Conservation (phyloP, 2,888 invertebrate genomes). For the Hypomecis atomaria region DNA sequence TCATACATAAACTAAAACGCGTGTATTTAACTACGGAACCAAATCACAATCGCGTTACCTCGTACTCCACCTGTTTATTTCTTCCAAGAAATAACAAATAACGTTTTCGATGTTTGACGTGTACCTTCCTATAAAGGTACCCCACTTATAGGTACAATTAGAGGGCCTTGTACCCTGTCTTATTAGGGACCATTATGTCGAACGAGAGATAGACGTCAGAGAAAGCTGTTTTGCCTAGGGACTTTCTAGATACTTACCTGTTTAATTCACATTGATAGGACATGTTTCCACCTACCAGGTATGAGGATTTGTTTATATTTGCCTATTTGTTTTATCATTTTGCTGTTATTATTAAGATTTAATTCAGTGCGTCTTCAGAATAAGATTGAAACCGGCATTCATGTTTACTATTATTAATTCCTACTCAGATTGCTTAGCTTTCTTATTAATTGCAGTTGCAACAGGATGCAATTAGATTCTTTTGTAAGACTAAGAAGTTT, state of each 20-base stretch:
- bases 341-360: no score
- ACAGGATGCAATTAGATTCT: no score
- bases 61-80: constrained; percentile 23
- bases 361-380: no score
- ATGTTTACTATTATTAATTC: no score
- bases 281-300: constrained; percentile 4
- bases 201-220: constrained; percentile 26
- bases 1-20: no score
- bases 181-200: constrained; percentile 37
- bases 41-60: constrained; percentile 2
- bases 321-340: no score
- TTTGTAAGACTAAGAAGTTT: no score
- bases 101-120: constrained; percentile 37
- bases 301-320: no score
- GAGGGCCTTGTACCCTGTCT: constrained; percentile 35
- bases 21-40: constrained; percentile 29
- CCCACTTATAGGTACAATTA: constrained; percentile 38
- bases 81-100: constrained; percentile 30
- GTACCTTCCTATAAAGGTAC: constrained; percentile 35
- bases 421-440: no score
- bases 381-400: no score
- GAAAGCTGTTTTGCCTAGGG: constrained; percentile 35
- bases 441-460: no score
- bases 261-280: constrained; percentile 24
- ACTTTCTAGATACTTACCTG: constrained; percentile 12